These are phyloP conservation scores for Callipepla californica DNA, from an alignment of 2,113 vertebrate species.

Conservation along the genomic window DNA sequence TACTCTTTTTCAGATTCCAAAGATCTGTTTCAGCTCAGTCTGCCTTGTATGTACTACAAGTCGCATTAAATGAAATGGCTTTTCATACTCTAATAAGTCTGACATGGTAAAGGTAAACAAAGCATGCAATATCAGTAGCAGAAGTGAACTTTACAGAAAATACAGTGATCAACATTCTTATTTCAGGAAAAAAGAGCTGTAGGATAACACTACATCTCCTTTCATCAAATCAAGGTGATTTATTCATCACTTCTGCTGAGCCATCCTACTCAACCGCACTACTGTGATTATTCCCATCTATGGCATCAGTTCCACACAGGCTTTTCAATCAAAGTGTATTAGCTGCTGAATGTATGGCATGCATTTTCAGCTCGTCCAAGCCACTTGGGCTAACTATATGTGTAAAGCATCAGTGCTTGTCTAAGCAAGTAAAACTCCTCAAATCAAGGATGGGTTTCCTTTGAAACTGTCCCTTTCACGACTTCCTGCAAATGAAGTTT, in stretches of 20 bases:
- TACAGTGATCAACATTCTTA: background rate
- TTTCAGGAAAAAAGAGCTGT: background rate
- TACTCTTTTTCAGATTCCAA: background rate
- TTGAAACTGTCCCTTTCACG: too few relatives aligned
- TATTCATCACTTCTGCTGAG: background rate
- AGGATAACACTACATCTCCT: background rate
- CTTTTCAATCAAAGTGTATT: background rate
- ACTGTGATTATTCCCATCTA: background rate
- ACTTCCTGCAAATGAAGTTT: background rate
- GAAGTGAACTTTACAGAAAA: background rate
- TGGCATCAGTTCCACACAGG: background rate
- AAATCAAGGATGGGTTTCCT: background rate
- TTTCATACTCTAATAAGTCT: background rate
- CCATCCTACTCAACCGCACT: background rate
- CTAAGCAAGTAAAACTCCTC: background rate
- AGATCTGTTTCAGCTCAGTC: background rate
- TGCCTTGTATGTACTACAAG: background rate
- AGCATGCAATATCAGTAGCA: background rate
- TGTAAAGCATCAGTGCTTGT: background rate
- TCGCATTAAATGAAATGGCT: background rate
- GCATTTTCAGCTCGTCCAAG: background rate
- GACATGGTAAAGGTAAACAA: background rate
- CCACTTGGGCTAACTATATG: background rate
- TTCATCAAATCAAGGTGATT: background rate
- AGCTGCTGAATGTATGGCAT: background rate